Percentiles rank a stretch among this genome's conserved stretches.
These are phyloP conservation scores for Brachionus calyciflorus DNA, from an alignment of 1,140 invertebrate species.

Conservation along the genomic window DNA sequence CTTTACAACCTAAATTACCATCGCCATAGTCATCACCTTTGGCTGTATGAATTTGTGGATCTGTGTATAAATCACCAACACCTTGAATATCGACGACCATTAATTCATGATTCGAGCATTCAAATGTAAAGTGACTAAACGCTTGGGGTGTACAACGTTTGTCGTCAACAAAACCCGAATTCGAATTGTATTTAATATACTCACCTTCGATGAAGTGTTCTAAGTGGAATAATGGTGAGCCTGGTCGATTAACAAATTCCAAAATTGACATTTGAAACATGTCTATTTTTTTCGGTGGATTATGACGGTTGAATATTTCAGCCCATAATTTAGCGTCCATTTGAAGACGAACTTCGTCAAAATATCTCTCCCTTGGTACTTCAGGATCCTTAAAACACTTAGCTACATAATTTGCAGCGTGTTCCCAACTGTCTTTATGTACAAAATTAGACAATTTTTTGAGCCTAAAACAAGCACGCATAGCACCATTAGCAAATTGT, in stretches of 20 bases:
- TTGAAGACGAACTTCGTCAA: slow-evolving; percentile 66
- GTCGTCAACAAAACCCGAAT: slow-evolving; percentile 66
- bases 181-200: slow-evolving; percentile 68
- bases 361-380: slow-evolving; percentile 63
- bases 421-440: slow-evolving; percentile 61
- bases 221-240: slow-evolving; percentile 64
- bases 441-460: slow-evolving; percentile 64
- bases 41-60: slow-evolving; percentile 66
- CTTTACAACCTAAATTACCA: slow-evolving; percentile 65
- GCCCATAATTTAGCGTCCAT: slow-evolving; percentile 69
- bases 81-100: slow-evolving; percentile 69
- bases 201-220: slow-evolving; percentile 67
- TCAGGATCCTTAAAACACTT: slow-evolving; percentile 64
- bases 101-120: slow-evolving; percentile 65
- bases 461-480: slow-evolving; percentile 65
- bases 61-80: slow-evolving; percentile 68
- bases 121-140: slow-evolving; percentile 68
- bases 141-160: slow-evolving; percentile 65
- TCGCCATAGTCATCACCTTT: slow-evolving; percentile 56
- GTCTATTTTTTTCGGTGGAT: slow-evolving; percentile 68
- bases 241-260: slow-evolving; percentile 62
- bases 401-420: slow-evolving; percentile 65
- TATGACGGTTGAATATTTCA: slow-evolving; percentile 66
- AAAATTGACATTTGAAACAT: slow-evolving; percentile 67
- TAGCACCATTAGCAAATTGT: slow-evolving; percentile 65